phyloP scores from a whole-genome alignment of 92 coral and sea anemone species.

The Anthopleura xanthogrammica region DNA sequence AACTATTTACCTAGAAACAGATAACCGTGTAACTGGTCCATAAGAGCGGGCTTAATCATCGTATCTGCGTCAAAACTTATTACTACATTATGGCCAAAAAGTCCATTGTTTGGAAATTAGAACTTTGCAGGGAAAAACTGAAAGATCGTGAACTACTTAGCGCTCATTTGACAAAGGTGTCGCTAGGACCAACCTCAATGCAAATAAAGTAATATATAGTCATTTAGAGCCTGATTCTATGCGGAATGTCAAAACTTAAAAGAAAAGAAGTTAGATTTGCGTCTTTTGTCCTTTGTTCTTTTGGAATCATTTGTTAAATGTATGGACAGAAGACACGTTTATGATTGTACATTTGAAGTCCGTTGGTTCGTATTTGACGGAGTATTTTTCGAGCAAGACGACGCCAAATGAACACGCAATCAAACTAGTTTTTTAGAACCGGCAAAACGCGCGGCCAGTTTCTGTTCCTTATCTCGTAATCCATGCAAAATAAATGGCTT shows the following conservation, averaged over 20 bases:
- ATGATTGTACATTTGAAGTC: constrained; percentile 8
- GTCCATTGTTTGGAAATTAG: constrained; percentile 3
- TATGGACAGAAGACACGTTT: not conserved
- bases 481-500: not conserved
- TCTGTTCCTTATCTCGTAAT: not conserved
- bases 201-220: constrained; percentile 18
- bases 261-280: constrained; percentile 8
- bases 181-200: not conserved
- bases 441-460: not conserved
- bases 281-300: constrained; percentile 27
- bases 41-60: not conserved
- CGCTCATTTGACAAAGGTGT: constrained; percentile 12
- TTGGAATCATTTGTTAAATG: constrained; percentile 5
- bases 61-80: constrained; percentile 1
- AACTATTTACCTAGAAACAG: constrained; percentile 27
- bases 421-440: not conserved
- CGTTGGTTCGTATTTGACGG: not conserved
- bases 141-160: constrained; percentile 4
- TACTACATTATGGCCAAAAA: constrained; percentile 1
- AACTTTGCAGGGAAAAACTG: constrained; percentile 7
- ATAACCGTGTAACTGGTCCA: constrained; percentile 13
- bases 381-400: not conserved
- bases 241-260: constrained; percentile 6
- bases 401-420: constrained; percentile 1
- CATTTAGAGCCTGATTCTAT: constrained; percentile 24